Percentiles rank a stretch among this genome's conserved stretches.
phyloP scores from a whole-genome alignment of 2,888 invertebrate species.

The Frankliniella intonsa region DNA sequence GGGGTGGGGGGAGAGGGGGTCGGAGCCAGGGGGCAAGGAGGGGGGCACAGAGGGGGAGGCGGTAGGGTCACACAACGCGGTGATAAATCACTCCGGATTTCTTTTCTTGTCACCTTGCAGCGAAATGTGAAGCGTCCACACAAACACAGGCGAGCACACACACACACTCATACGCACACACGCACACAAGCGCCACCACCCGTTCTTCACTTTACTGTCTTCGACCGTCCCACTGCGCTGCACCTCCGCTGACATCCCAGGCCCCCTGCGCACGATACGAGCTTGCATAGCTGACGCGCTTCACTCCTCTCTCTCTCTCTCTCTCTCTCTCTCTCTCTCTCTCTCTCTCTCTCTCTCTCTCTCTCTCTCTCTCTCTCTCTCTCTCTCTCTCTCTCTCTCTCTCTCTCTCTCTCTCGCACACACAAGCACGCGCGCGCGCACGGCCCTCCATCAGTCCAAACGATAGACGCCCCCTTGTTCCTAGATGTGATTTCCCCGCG shows the following conservation, averaged over 20 bases:
- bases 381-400: conserved; percentile 4
- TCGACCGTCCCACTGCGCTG: too few species aligned
- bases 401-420: neutral
- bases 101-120: conserved; percentile 9
- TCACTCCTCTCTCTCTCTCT: neutral
- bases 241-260: too few species aligned
- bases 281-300: neutral
- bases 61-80: neutral
- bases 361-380: neutral
- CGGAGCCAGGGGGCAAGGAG: neutral
- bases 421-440: neutral
- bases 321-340: neutral
- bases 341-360: conserved; percentile 7
- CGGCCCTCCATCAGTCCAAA: too few species aligned
- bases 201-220: too few species aligned
- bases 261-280: neutral
- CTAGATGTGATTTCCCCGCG: too few species aligned
- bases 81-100: conserved; percentile 1
- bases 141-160: neutral
- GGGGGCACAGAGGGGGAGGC: neutral
- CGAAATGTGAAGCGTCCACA: neutral
- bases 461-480: too few species aligned
- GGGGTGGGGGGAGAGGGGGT: neutral
- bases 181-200: neutral
- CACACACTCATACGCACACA: neutral